Base-by-base conservation (phyloP, 1,140 invertebrate species). In the Orius insidiosus region DNA sequence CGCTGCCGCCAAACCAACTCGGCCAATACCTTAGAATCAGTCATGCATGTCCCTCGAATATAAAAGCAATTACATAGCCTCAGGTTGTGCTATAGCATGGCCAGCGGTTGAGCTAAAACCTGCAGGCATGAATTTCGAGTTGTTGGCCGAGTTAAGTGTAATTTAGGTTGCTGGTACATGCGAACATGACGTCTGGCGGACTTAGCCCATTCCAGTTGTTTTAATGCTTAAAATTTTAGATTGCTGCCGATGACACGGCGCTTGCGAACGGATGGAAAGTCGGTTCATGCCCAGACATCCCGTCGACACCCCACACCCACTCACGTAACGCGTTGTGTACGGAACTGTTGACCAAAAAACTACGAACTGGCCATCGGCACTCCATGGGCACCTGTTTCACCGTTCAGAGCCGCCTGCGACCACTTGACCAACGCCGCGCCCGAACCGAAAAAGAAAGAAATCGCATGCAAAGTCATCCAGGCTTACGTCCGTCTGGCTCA, bases 261-360 rank as follows among this genome's bases (percentile, higher is more conserved):
- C 77, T 84, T 51, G 76, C 67, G 5, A 81, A 82, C 56, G 67
- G 74, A 1, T 84, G 80, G 64, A 74, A 71, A 49, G 54, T 81
- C 40, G 64, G 66, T 24, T 51, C 62, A 9, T 83, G 78, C 56
- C 51, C 65, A 10, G 56, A 59, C 14, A 69, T 68, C 4, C 55
- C 67, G 38, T 61, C 66, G 0, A 67, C 66, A 0, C 64, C 69
- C 39, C 68, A 70, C 52, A 56, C 30, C n/a, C 16, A 47, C 54
- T 9, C 39, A 35, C 33, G 49, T 33, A 14, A 44, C 16, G n/a
- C 30, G 34, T 33, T 31, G n/a, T 35, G 32, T 46, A 39, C 46
- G 9, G 33, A 47, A 7, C 37, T 47, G 3, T 47, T 47, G n/a
- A 30, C 9, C 16, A n/a, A 43, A 43, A 11, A 31, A 43, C 24